Evolutionary conservation across 30 jellyfish, hydroid and myxozoan genomes (phyloP).

Genomic region (Hydractinia echinata): DNA sequence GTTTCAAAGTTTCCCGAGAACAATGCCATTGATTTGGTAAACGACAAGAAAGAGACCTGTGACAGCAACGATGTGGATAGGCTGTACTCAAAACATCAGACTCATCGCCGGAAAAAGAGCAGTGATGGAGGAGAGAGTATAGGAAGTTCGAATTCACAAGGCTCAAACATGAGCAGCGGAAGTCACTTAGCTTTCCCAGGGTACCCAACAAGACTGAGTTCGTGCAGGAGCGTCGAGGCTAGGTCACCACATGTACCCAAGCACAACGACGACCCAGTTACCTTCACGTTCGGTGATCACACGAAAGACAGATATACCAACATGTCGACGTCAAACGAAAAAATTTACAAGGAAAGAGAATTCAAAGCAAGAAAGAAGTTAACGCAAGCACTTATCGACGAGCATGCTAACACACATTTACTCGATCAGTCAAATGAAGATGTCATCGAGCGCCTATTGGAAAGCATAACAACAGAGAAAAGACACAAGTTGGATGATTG

Average conservation of each 20-base stretch:
- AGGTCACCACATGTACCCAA: slow-evolving; percentile 93
- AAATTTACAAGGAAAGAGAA: background rate
- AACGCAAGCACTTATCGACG: slow-evolving; percentile 67
- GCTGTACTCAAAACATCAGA: background rate
- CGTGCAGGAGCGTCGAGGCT: slow-evolving; percentile 90
- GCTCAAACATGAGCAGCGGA: slow-evolving; percentile 50
- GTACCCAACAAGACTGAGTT: slow-evolving; percentile 89
- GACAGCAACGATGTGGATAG: background rate
- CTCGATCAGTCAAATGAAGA: slow-evolving; percentile 66
- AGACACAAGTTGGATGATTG: slow-evolving; percentile 64
- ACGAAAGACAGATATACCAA: background rate
- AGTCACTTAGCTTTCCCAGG: slow-evolving; percentile 85
- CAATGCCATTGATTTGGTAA: slow-evolving; percentile 43
- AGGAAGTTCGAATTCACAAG: slow-evolving; percentile 18
- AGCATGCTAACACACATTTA: slow-evolving; percentile 83
- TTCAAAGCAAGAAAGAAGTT: slow-evolving; percentile 20
- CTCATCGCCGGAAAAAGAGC: slow-evolving; percentile 30
- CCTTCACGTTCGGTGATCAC: slow-evolving; percentile 3
- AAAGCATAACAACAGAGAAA: slow-evolving; percentile 63
- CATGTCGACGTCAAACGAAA: background rate
- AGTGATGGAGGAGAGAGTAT: slow-evolving; percentile 43
- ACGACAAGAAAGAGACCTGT: slow-evolving; percentile 28
- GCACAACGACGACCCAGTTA: slow-evolving; percentile 16
- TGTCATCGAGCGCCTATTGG: slow-evolving; percentile 41
- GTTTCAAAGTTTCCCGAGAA: slow-evolving; percentile 72